These are phyloP conservation scores for Chlorodrepanis virens DNA, from an alignment of 2,113 vertebrate genomes.

Conservation along the genomic window DNA sequence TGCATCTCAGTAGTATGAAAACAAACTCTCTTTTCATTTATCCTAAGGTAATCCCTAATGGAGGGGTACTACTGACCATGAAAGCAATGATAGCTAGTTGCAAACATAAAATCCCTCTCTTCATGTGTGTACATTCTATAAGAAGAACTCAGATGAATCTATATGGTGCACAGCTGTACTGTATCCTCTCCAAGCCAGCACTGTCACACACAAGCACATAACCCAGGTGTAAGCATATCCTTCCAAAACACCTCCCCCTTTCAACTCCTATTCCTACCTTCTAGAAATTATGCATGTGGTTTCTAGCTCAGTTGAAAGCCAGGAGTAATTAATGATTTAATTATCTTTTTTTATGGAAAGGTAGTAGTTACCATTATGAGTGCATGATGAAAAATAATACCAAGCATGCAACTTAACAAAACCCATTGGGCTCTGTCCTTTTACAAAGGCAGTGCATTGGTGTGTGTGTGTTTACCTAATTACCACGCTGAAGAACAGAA, in stretches of 20 bases:
- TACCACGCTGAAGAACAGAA: background rate
- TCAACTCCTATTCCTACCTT: background rate
- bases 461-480: rapidly evolving
- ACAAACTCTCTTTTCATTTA: background rate
- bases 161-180: background rate
- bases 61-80: background rate
- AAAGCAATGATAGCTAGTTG: background rate
- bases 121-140: background rate
- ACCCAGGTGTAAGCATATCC: background rate
- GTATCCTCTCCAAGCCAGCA: background rate
- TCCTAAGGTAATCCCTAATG: background rate
- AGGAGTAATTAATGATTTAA: background rate
- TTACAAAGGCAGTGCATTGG: background rate
- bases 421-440: background rate
- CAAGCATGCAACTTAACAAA: background rate
- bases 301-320: background rate
- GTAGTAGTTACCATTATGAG: background rate
- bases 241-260: background rate
- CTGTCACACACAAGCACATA: background rate
- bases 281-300: background rate
- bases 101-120: background rate
- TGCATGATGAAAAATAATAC: background rate
- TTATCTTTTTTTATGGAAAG: background rate
- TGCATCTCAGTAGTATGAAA: background rate
- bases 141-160: background rate